phyloP scores from a whole-genome alignment of 2,888 invertebrate genomes.

The Drosophila parthenogenetica region DNA sequence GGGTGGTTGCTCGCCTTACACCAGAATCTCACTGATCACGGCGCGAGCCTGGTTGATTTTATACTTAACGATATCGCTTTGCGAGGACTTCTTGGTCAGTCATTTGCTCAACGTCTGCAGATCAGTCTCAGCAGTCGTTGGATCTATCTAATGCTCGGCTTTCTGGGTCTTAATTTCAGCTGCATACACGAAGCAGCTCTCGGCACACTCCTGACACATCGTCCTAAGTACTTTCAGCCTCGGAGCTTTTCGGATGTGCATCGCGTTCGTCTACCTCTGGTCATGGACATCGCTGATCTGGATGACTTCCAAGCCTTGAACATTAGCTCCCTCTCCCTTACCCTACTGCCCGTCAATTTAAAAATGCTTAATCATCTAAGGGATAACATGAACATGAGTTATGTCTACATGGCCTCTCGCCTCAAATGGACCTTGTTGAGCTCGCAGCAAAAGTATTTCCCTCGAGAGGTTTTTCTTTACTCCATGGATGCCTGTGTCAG shows the following conservation, averaged over 20 bases:
- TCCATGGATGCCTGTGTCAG: constrained; percentile 58
- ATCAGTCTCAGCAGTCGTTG: constrained; percentile 20
- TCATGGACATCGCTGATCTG: constrained; percentile 24
- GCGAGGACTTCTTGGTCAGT: constrained; percentile 67
- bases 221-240: constrained; percentile 58
- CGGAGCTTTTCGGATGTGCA: constrained; percentile 54
- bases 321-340: not conserved
- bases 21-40: constrained; percentile 6
- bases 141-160: constrained; percentile 53
- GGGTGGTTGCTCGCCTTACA: constrained; percentile 53
- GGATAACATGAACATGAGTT: constrained; percentile 55
- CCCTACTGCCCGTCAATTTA: constrained; percentile 16
- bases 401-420: constrained; percentile 55
- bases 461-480: constrained; percentile 59
- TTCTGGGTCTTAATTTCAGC: constrained; percentile 59
- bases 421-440: constrained; percentile 57
- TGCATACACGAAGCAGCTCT: constrained; percentile 63
- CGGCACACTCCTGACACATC: constrained; percentile 65
- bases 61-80: constrained; percentile 62
- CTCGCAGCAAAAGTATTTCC: constrained; percentile 65
- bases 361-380: constrained; percentile 37
- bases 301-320: not conserved
- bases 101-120: constrained; percentile 32
- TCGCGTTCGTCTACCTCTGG: constrained; percentile 31
- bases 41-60: constrained; percentile 35